Evolutionary conservation across 2,797 vertebrate genomes (phyloP).

Genomic region (Adrianichthys oophorus): DNA sequence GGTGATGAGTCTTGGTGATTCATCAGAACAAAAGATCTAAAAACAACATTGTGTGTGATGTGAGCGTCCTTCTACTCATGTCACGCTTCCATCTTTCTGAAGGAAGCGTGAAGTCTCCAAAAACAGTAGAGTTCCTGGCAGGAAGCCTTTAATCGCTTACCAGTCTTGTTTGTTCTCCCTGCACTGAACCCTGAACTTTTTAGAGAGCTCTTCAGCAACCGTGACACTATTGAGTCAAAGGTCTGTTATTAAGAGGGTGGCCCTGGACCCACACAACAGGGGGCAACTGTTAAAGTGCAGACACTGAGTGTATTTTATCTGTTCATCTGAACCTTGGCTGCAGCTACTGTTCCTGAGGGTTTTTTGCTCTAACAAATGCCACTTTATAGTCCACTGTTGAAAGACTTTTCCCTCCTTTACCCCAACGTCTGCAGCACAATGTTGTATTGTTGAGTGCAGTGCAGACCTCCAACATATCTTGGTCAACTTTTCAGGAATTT

Average conservation of each 20-base stretch:
- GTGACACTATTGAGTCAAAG: slow-evolving; percentile 16
- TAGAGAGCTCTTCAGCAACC: neutral
- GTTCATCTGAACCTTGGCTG: slow-evolving; percentile 63
- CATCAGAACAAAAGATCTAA: no score
- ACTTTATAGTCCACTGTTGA: slow-evolving; percentile 52
- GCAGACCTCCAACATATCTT: slow-evolving; percentile 31
- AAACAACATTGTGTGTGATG: no score
- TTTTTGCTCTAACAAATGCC: slow-evolving; percentile 54
- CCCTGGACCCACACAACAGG: slow-evolving; percentile 34
- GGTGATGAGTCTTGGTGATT: no score
- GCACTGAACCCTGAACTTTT: slow-evolving; percentile 20
- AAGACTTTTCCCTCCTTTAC: slow-evolving; percentile 19
- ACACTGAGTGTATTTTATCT: slow-evolving; percentile 64
- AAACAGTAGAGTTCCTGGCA: no score
- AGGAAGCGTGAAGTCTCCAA: no score
- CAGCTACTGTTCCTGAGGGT: slow-evolving; percentile 42
- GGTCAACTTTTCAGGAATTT: slow-evolving; percentile 37
- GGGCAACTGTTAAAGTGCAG: slow-evolving; percentile 42
- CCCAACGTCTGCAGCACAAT: slow-evolving; percentile 34
- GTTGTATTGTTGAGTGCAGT: slow-evolving; percentile 40
- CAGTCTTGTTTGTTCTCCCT: slow-evolving; percentile 3
- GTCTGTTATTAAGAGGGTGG: slow-evolving; percentile 21
- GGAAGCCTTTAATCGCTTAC: no score
- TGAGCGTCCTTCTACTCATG: no score
- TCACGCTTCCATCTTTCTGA: no score